Conservation (phyloP, 1,140 invertebrate species). For the Aphaenogaster ashmeadi region DNA sequence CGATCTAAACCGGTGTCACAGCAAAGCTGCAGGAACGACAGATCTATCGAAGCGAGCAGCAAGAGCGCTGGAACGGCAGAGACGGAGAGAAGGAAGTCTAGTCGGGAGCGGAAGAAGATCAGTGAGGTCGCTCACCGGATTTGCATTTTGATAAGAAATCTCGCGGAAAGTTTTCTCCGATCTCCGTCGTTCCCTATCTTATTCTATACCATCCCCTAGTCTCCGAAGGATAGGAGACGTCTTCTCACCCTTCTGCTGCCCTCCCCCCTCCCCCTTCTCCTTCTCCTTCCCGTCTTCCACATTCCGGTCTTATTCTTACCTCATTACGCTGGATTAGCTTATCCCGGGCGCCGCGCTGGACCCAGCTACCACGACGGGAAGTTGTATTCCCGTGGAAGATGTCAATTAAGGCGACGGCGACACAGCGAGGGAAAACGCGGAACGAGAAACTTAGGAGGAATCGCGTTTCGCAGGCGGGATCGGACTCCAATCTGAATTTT, state of each 20-base stretch:
- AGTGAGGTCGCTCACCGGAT: conserved; percentile 81
- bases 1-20: conserved; percentile 59
- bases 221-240: conserved; percentile 57
- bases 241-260: conserved; percentile 28
- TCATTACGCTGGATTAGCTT: conserved; percentile 86
- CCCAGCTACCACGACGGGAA: conserved; percentile 21
- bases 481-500: conserved; percentile 44
- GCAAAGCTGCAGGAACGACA: conserved; percentile 72
- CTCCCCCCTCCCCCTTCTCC: not conserved
- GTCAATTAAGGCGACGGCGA: conserved; percentile 65
- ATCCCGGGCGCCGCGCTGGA: conserved; percentile 32
- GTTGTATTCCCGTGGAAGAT: conserved; percentile 21
- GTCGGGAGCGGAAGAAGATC: conserved; percentile 61
- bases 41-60: conserved; percentile 72
- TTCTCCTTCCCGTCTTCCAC: conserved; percentile 21
- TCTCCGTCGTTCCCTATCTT: conserved; percentile 74
- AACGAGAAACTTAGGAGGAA: conserved; percentile 20
- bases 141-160: conserved; percentile 88
- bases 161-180: conserved; percentile 83
- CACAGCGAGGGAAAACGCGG: conserved; percentile 16
- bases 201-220: conserved; percentile 49
- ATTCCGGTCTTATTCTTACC: conserved; percentile 84
- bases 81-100: conserved; percentile 62
- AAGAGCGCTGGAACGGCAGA: conserved; percentile 50
- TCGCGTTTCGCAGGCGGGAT: not conserved